A percentile compares a stretch with the other conserved stretches of the same genome.
Evolutionary conservation across 2,888 invertebrate genomes (phyloP).

Genomic region (Agonopterix subpropinquella): DNA sequence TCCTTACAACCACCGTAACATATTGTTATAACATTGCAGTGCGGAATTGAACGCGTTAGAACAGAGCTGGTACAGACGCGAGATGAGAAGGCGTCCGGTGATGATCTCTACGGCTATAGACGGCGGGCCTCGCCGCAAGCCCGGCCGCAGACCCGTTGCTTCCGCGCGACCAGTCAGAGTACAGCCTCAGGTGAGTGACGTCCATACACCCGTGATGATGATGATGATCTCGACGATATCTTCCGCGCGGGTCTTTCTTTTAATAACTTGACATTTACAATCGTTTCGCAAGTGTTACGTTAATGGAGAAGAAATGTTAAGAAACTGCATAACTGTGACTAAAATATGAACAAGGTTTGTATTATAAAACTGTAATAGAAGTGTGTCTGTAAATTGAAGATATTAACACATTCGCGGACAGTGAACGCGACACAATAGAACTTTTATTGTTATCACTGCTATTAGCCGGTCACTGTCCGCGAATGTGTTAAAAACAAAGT

Average conservation of each 20-base stretch:
- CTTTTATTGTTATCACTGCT: too few species aligned
- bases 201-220: too few species aligned
- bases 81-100: constrained; percentile 85
- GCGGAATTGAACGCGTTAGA: constrained; percentile 73
- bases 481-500: too few species aligned
- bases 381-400: too few species aligned
- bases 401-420: too few species aligned
- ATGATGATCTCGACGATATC: not conserved
- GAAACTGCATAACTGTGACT: constrained; percentile 6
- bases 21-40: constrained; percentile 29
- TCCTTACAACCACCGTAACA: not conserved
- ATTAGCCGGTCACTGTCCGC: too few species aligned
- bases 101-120: constrained; percentile 78
- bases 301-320: too few species aligned
- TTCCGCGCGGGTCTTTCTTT: not conserved
- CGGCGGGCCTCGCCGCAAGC: constrained; percentile 15
- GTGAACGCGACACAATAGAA: too few species aligned
- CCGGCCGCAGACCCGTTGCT: constrained; percentile 6
- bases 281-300: too few species aligned
- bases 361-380: too few species aligned
- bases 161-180: not conserved
- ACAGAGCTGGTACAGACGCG: constrained; percentile 81
- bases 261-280: too few species aligned
- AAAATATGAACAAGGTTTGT: too few species aligned
- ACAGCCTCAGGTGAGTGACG: constrained; percentile 1